Base-by-base conservation (phyloP, 2,888 invertebrate species). In the Heliconius sara region DNA sequence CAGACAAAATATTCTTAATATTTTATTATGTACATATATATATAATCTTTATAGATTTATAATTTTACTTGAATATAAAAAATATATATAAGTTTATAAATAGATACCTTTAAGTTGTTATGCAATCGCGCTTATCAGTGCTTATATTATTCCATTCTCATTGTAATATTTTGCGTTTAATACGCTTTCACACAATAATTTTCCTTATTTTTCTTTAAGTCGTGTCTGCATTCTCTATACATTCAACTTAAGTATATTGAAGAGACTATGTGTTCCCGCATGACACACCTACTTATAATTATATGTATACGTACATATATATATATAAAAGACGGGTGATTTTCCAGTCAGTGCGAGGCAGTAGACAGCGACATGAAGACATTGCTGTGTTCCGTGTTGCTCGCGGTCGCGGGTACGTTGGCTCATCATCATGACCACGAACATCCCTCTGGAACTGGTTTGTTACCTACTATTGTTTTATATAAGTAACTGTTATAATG, bases 321-420 rank as follows among this genome's bases (percentile, higher is more conserved):
- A 25, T 81, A 81, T 79, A 81, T 34, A 81, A n/a, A 66, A 70
- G 16, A 66, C 70, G 57, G 47, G 39, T 25, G 16, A 67, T 73
- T 79, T 77, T 71, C 77, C 70, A 12, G 77, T 57, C 66, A 81
- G 81, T 81, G n/a, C 5, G 52, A 39, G 30, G 60, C 47, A 34
- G 57, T 39, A 25, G 60, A 60, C 3, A 16, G 43, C 57, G 77
- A 71, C 57, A 81, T 81, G 81, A 77, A 70, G 66, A 81, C 74
- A 73, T 79, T 79, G 77, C 47, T 74, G 34, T 77, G 10, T 47
- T 43, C 57, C 7, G 57, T 70, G 70, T 76, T 81, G n/a, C 70
- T 81, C 10, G 74, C 30, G 22, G 77, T 65, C 30, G 79, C 63
- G 70, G 63, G 73, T 30, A 63, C 60, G 72, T 65, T 25, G 22